Evolutionary conservation across 2,797 vertebrate species (phyloP).

Genomic region (Lophius americanus): DNA sequence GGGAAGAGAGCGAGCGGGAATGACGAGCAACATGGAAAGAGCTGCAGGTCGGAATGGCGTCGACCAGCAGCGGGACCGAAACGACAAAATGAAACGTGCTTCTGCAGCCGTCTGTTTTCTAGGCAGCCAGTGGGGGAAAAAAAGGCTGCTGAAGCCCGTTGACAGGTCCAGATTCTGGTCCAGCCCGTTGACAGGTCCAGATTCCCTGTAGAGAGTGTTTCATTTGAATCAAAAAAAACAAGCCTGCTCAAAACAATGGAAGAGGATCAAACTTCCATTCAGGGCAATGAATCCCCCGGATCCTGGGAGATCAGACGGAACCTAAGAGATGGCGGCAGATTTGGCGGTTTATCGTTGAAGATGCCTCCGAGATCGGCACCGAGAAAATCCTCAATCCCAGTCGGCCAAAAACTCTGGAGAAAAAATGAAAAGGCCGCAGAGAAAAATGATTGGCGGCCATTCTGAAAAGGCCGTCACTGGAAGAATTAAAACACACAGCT

Average conservation of each 20-base stretch:
- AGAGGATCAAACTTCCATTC: conserved; percentile 1
- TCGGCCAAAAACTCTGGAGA: conserved; percentile 18
- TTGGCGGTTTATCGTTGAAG: conserved; percentile 13
- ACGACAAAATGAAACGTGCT: conserved; percentile 34
- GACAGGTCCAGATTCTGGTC: neutral
- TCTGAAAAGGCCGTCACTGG: conserved; percentile 34
- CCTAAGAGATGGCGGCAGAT: conserved; percentile 1
- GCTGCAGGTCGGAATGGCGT: conserved; percentile 10
- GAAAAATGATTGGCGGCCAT: conserved; percentile 51
- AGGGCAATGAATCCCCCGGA: conserved; percentile 5
- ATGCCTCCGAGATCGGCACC: conserved; percentile 8
- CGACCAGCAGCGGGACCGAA: conserved; percentile 12
- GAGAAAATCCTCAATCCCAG: conserved; percentile 8
- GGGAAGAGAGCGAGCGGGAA: conserved; percentile 28
- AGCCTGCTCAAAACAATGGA: neutral
- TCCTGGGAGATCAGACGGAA: neutral
- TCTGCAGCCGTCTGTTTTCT: conserved; percentile 31
- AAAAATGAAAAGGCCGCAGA: conserved; percentile 27
- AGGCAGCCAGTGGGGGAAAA: conserved; percentile 26
- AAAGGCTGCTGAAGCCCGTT: conserved; percentile 15
- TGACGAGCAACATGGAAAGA: conserved; percentile 3
- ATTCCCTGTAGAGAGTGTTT: conserved; percentile 25
- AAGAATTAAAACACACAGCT: conserved; percentile 36
- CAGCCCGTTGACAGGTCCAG: conserved; percentile 11
- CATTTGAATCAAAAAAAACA: conserved; percentile 24